A percentile compares a stretch with the other conserved stretches of the same genome.
phyloP scores from a whole-genome alignment of 2,888 invertebrate species.

The Salpingus planirostris region DNA sequence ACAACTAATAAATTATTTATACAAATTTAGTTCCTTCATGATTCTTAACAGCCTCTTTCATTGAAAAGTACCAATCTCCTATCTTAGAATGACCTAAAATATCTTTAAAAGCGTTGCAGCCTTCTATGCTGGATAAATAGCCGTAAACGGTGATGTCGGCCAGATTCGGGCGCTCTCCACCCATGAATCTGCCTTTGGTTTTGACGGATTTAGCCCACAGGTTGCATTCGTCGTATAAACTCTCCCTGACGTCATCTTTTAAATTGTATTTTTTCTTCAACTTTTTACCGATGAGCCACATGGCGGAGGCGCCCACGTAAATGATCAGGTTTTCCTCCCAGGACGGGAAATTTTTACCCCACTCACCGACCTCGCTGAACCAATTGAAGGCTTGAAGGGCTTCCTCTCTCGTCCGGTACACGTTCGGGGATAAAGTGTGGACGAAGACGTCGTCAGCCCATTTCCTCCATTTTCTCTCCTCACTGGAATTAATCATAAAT shows the following conservation, averaged over 20 bases:
- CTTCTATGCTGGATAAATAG: slow-evolving; percentile 85
- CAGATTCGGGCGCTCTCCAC: slow-evolving; percentile 79
- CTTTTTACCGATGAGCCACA: slow-evolving; percentile 86
- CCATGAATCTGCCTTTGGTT: slow-evolving; percentile 66
- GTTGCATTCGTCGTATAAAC: slow-evolving; percentile 83
- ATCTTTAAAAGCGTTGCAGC: slow-evolving; percentile 83
- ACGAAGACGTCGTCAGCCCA: slow-evolving; percentile 92
- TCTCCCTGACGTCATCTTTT: slow-evolving; percentile 78
- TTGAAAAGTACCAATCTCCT: slow-evolving; percentile 66
- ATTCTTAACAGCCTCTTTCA: slow-evolving; percentile 54
- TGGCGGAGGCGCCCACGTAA: slow-evolving; percentile 85
- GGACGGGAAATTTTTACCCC: slow-evolving; percentile 78
- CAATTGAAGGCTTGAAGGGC: slow-evolving; percentile 86
- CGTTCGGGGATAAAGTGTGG: slow-evolving; percentile 92
- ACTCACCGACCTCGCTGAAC: slow-evolving; percentile 88
- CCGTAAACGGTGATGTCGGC: slow-evolving; percentile 91
- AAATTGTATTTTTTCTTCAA: slow-evolving; percentile 81
- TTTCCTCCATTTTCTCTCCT: slow-evolving; percentile 89
- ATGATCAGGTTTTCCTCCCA: slow-evolving; percentile 84
- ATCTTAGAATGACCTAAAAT: slow-evolving; percentile 64
- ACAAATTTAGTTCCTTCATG: slow-evolving; percentile 48
- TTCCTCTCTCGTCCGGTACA: slow-evolving; percentile 80
- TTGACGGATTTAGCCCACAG: slow-evolving; percentile 67
- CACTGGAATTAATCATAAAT: slow-evolving; percentile 47
- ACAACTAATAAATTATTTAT: slow-evolving; percentile 14